Evolutionary conservation across 2,113 vertebrate species (phyloP).

Genomic region (Panthera tigris): DNA sequence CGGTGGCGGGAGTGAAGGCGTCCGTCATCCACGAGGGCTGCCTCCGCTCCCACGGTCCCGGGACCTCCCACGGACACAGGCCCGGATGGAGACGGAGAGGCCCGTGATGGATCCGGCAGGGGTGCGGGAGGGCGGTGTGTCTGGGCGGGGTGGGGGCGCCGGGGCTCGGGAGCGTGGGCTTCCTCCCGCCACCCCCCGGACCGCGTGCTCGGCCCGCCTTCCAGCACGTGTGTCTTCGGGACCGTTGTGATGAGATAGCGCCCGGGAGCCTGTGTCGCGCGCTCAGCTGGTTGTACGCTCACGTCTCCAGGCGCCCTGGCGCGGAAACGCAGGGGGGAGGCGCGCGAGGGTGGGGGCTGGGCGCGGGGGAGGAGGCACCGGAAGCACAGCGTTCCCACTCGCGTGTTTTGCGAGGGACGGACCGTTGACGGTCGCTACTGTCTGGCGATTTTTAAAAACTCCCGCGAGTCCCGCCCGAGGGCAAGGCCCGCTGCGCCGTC

Average conservation of each 20-base stretch:
- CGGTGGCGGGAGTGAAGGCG: fast-evolving
- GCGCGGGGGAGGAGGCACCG: fast-evolving
- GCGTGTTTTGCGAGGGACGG: fast-evolving
- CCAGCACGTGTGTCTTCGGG: no score
- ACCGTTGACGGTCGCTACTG: neutral
- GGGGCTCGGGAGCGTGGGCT: neutral
- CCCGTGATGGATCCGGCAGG: neutral
- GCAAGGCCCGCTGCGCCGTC: neutral
- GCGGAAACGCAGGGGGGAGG: neutral
- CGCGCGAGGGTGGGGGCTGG: fast-evolving
- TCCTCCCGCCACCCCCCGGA: neutral
- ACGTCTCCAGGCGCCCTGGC: fast-evolving
- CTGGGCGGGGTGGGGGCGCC: fast-evolving
- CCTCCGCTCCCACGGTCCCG: fast-evolving
- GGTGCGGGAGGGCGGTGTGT: neutral
- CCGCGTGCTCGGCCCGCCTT: fast-evolving
- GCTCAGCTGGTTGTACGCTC: fast-evolving
- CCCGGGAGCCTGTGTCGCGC: fast-evolving
- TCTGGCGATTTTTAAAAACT: no score
- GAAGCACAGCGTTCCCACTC: fast-evolving
- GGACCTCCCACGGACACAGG: no score
- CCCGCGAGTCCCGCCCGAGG: neutral
- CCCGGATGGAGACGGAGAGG: neutral
- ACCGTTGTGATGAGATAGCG: neutral
- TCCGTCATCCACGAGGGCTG: fast-evolving